Percentiles rank a stretch among this genome's conserved stretches.
Evolutionary conservation across 2,113 vertebrate genomes (phyloP).

Genomic region (Ibidorhyncha struthersii): DNA sequence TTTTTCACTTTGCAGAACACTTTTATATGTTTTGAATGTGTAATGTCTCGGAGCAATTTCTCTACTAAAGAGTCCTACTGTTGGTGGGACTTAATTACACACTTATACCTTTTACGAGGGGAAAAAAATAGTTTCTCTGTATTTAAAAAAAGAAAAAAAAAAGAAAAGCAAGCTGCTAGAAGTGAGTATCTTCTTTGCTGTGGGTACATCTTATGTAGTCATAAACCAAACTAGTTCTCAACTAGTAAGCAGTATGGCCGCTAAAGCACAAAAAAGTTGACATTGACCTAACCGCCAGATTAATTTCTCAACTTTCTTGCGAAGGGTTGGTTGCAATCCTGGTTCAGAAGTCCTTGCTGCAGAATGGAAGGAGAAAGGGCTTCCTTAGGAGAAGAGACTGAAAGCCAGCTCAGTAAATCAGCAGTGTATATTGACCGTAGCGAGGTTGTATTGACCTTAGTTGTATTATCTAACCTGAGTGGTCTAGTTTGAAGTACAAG

Average conservation of each 20-base stretch:
- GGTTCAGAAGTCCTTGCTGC: background rate
- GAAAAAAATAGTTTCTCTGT: background rate
- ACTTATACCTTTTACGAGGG: background rate
- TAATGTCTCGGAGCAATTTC: background rate
- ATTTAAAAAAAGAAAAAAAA: background rate
- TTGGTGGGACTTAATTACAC: background rate
- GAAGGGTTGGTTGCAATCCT: background rate
- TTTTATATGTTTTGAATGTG: background rate
- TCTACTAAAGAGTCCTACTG: background rate
- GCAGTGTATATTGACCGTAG: background rate
- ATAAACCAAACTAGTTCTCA: background rate
- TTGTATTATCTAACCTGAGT: background rate
- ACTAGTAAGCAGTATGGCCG: background rate
- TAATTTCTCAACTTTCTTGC: background rate
- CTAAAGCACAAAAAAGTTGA: background rate
- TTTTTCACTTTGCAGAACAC: background rate
- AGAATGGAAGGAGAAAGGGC: background rate
- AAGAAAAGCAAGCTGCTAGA: background rate
- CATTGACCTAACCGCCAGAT: background rate
- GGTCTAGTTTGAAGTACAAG: background rate
- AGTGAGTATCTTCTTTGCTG: background rate
- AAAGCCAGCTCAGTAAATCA: background rate
- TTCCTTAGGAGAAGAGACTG: background rate
- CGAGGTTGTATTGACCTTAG: background rate
- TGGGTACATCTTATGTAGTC: background rate